Conservation (phyloP, 2,888 invertebrate genomes). For the Apantesis nais region DNA sequence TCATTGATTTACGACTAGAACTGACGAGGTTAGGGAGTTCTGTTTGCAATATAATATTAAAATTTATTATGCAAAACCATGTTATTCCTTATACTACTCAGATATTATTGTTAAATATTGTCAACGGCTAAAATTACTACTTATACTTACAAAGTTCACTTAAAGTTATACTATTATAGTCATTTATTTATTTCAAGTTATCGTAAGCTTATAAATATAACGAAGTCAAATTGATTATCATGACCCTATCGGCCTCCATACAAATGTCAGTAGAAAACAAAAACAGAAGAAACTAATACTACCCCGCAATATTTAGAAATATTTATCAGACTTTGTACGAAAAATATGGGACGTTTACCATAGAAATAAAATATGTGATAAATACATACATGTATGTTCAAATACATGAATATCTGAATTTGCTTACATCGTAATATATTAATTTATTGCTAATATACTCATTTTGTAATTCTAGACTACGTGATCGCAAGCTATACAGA, state of each 20-base stretch:
- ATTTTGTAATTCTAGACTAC: conserved; percentile 1
- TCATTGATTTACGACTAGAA: conserved; percentile 33
- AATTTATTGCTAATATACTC: conserved; percentile 2
- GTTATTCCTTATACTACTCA: background rate
- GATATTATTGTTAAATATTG: background rate
- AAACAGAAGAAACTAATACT: background rate
- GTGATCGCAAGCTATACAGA: background rate
- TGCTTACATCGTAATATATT: background rate
- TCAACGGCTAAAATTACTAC: background rate
- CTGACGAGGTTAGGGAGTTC: conserved; percentile 1
- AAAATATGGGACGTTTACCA: background rate
- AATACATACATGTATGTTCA: background rate
- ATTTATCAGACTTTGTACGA: background rate
- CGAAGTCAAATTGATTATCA: too few relatives aligned
- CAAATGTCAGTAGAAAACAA: background rate
- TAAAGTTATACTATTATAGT: too few relatives aligned
- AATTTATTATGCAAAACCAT: conserved; percentile 7
- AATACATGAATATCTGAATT: background rate
- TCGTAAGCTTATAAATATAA: too few relatives aligned
- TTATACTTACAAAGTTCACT: too few relatives aligned
- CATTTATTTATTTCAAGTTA: too few relatives aligned
- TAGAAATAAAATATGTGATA: background rate
- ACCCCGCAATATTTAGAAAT: background rate
- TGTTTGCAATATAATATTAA: conserved; percentile 11
- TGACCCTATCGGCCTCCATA: too few relatives aligned